Evolutionary conservation across 2,113 vertebrate species (phyloP).

Genomic region (Pachyramphus minor): DNA sequence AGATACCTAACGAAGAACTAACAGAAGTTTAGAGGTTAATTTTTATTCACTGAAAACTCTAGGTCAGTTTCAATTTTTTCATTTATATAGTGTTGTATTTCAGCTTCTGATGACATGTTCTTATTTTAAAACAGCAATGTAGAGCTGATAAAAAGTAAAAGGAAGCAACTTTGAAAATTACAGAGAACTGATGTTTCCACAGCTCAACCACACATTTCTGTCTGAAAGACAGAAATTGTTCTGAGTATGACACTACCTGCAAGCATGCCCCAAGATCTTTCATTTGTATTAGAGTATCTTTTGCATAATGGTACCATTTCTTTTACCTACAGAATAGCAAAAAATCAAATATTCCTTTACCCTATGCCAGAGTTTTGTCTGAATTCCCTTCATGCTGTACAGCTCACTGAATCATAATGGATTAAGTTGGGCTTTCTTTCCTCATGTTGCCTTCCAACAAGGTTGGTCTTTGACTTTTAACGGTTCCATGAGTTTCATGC

Average conservation of each 20-base stretch:
- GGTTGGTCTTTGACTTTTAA: background rate
- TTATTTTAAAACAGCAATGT: background rate
- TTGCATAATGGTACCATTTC: background rate
- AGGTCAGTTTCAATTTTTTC: background rate
- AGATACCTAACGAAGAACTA: background rate
- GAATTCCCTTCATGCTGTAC: background rate
- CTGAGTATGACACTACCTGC: background rate
- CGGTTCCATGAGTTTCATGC: background rate
- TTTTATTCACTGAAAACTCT: background rate
- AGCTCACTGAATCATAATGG: background rate
- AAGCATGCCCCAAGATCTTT: background rate
- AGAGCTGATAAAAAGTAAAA: background rate
- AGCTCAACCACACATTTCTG: too few species aligned
- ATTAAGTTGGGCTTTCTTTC: background rate
- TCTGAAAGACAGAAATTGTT: background rate
- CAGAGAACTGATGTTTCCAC: accelerated
- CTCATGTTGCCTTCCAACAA: background rate
- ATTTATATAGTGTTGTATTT: background rate
- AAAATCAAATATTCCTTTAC: background rate
- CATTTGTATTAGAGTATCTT: background rate
- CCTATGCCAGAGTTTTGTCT: background rate
- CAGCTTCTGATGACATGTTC: background rate
- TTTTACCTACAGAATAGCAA: background rate
- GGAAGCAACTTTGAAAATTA: background rate
- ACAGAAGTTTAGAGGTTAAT: accelerated